A percentile compares a stretch with the other conserved stretches of the same genome.
These are phyloP conservation scores for Meloidogyne hapla DNA, from an alignment of 1,140 invertebrate genomes.

Conservation along the genomic window DNA sequence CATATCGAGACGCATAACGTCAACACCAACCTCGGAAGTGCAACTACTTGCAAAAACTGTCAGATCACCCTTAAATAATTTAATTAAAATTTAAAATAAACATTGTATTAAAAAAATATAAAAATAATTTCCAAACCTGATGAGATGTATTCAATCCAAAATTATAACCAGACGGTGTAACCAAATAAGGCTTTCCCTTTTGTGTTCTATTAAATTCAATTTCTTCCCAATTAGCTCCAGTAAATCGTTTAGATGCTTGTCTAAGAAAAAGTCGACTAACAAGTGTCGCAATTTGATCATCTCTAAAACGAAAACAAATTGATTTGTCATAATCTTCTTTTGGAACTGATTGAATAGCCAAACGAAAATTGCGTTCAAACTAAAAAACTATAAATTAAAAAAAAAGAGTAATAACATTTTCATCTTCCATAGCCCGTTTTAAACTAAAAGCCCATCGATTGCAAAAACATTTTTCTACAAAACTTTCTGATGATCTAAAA, in stretches of 20 bases:
- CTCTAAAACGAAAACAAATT: conserved; percentile 49
- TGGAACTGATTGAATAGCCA: conserved; percentile 55
- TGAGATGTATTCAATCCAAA: conserved; percentile 61
- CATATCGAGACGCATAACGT: conserved; percentile 62
- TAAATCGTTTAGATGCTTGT: conserved; percentile 47
- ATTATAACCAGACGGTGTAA: conserved; percentile 38
- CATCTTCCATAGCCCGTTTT: conserved; percentile 50
- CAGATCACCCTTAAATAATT: conserved; percentile 58
- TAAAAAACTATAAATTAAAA: conserved; percentile 30
- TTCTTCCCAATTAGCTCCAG: conserved; percentile 49
- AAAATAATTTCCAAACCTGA: conserved; percentile 44
- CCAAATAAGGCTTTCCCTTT: conserved; percentile 58
- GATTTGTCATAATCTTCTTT: conserved; percentile 58
- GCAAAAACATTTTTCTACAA: conserved; percentile 45
- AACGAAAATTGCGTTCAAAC: conserved; percentile 59
- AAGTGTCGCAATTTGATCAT: conserved; percentile 58
- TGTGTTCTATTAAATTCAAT: conserved; percentile 57
- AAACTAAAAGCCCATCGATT: conserved; percentile 60
- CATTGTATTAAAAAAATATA: no score
- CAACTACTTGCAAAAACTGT: conserved; percentile 63
- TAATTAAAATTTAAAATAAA: conserved; percentile 8
- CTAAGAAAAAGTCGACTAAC: conserved; percentile 59
- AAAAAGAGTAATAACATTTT: conserved; percentile 41
- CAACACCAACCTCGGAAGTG: conserved; percentile 55
- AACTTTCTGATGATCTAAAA: conserved; percentile 6